Base-by-base conservation (phyloP, 2,888 invertebrate genomes). In the Magallana nippona region DNA sequence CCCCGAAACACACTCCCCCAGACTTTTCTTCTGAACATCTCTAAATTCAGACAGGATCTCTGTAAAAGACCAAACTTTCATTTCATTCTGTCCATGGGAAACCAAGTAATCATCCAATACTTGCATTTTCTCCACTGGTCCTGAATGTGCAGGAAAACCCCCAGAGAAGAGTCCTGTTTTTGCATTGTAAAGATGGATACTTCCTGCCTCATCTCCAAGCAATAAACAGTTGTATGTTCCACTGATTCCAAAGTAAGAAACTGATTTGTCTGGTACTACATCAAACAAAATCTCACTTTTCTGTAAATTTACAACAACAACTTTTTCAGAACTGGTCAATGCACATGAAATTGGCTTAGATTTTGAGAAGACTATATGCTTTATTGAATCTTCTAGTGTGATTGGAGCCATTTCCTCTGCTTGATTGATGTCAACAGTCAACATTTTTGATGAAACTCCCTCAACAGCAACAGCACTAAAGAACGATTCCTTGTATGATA, bases 211-310 rank as follows among this genome's bases (percentile, higher is more conserved):
- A 62, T 88, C 89, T n/a, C 89, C 88, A 44, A 91, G 55, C 13
- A 90, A 57, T 5, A 86, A 85, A 11, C 86, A 62, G 11, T 85
- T 79, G 22, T 89, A 84, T 55, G 88, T 88, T 89, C 90, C 91
- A n/a, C 84, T 63, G 5, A 91, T 84, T 63, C 82, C 84, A 82
- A 88, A 85, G 10, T 85, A 83, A 15, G 81, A 79, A 13, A 91
- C 83, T 17, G 85, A 82, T 15, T 83, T 85, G 63, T 85, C 83
- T 44, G 87, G 82, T 27, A 63, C 71, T n/a, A 90, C 62, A 5
- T 83, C 79, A 32, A 84, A 71, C 3, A 78, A 22, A 32, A 60
- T 62, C 27, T 63, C n/a, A 5, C 84, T 82, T 55, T 60, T 82
- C 44, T 79, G 19, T 27, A 86, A 17, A 78, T 89, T 81, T 8